phyloP scores from a whole-genome alignment of 2,888 invertebrate genomes.

The Dromius quadrimaculatus region DNA sequence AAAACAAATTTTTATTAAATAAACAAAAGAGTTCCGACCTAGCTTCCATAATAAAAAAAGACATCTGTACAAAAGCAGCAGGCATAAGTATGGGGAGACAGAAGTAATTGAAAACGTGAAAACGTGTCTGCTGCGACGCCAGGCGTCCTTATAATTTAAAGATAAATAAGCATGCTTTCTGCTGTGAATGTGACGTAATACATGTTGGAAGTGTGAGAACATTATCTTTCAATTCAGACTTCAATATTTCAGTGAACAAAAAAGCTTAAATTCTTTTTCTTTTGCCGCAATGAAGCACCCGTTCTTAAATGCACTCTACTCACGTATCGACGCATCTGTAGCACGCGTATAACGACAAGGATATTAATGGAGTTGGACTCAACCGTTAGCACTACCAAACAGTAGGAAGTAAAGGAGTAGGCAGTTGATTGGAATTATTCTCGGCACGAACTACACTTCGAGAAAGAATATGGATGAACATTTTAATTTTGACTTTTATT shows the following conservation, averaged over 20 bases:
- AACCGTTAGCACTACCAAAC: not conserved
- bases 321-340: conserved; percentile 26
- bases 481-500: no score
- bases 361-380: conserved; percentile 33
- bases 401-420: no score
- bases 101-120: conserved; percentile 33
- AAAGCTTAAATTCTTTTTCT: no score
- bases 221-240: no score
- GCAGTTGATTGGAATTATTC: conserved; percentile 35
- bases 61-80: conserved; percentile 16
- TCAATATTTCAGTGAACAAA: no score
- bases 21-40: conserved; percentile 19
- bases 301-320: not conserved
- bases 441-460: conserved; percentile 23
- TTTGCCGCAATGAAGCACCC: no score
- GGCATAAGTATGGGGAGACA: conserved; percentile 1
- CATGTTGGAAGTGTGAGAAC: not conserved
- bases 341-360: conserved; percentile 30
- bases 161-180: conserved; percentile 12
- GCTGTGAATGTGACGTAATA: not conserved
- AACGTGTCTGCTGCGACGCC: conserved; percentile 2
- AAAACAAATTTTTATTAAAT: conserved; percentile 5
- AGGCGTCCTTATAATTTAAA: conserved; percentile 14
- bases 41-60: conserved; percentile 20
- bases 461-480: conserved; percentile 10